Percentiles rank a stretch among this genome's conserved stretches.
These are phyloP conservation scores for Platycheirus rosarum DNA, from an alignment of 2,888 invertebrate species.

Conservation along the genomic window DNA sequence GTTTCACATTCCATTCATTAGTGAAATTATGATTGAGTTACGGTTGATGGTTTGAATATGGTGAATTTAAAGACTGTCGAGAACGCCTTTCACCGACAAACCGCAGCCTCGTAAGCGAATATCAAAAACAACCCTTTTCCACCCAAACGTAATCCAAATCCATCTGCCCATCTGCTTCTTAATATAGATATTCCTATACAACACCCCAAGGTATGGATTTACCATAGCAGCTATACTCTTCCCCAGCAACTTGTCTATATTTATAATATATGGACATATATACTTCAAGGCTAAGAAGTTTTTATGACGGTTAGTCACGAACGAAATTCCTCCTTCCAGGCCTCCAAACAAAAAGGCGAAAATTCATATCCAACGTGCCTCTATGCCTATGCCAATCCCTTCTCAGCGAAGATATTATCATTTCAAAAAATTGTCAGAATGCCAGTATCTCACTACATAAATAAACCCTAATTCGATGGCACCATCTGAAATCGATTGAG, in stretches of 20 bases:
- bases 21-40: conserved; percentile 61
- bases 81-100: not conserved
- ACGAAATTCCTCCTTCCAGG: too few relatives aligned
- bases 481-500: conserved; percentile 58
- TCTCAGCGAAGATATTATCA: conserved; percentile 48
- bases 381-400: too few relatives aligned
- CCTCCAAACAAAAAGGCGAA: conserved; percentile 13
- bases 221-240: too few relatives aligned
- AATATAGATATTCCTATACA: not conserved
- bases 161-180: conserved; percentile 2
- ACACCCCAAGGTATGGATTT: not conserved
- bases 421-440: conserved; percentile 48
- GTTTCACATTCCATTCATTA: conserved; percentile 47
- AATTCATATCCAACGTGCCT: conserved; percentile 58
- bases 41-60: conserved; percentile 36
- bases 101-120: not conserved
- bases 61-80: not conserved
- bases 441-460: conserved; percentile 51
- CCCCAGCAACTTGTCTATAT: too few relatives aligned
- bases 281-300: conserved; percentile 56
- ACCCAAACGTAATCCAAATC: not conserved
- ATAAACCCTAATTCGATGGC: conserved; percentile 49
- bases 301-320: conserved; percentile 66
- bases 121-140: conserved; percentile 12
- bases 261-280: conserved; percentile 14